Conservation (phyloP, 2,888 invertebrate genomes). For the Cactoblastis cactorum region DNA sequence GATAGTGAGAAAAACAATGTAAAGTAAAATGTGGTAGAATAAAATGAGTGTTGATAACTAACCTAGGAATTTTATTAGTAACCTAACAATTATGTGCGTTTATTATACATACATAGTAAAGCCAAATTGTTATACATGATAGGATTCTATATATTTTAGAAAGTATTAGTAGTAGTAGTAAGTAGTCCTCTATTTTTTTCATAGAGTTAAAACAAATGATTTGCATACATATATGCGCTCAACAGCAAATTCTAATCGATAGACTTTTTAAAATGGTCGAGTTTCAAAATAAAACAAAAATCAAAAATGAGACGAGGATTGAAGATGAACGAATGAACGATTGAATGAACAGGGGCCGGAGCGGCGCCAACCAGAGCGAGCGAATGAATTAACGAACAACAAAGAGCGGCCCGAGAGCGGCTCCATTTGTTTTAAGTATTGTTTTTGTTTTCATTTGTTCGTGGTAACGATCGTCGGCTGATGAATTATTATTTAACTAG, state of each 20-base stretch:
- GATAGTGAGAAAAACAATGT: too few relatives aligned
- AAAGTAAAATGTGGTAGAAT: too few relatives aligned
- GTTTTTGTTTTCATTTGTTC: background rate
- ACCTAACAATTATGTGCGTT: too few relatives aligned
- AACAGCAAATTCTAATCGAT: background rate
- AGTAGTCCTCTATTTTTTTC: background rate
- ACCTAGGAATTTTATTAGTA: too few relatives aligned
- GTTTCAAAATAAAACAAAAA: background rate
- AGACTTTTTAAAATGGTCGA: background rate
- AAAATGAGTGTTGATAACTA: too few relatives aligned
- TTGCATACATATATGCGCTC: background rate
- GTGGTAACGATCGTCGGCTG: background rate
- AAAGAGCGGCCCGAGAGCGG: background rate
- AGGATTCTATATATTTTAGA: too few relatives aligned
- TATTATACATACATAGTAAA: too few relatives aligned
- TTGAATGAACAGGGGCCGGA: background rate
- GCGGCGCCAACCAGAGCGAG: background rate
- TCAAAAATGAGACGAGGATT: background rate
- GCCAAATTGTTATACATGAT: too few relatives aligned
- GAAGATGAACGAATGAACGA: slow-evolving; percentile 4
- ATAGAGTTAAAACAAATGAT: background rate
- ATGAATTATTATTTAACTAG: background rate
- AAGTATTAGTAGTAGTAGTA: too few relatives aligned
- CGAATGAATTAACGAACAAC: slow-evolving; percentile 8
- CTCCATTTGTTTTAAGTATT: background rate